Conservation (phyloP, 2,113 vertebrate species). For the Pyrgilauda ruficollis region DNA sequence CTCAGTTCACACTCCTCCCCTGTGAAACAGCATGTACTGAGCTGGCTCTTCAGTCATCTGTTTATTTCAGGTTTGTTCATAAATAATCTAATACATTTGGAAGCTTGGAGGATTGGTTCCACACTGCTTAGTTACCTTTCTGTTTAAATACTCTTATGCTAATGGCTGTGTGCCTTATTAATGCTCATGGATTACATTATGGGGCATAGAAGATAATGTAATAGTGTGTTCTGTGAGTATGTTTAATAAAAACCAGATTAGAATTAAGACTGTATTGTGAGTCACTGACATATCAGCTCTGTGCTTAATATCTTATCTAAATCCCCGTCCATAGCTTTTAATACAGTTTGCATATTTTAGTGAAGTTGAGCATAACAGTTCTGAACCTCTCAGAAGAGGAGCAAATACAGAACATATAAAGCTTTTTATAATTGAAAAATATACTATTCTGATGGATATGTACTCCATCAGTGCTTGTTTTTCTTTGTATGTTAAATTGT, state of each 20-base stretch:
- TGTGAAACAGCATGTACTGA: not conserved
- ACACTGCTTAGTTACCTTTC: not conserved
- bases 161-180: not conserved
- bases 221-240: not conserved
- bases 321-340: not conserved
- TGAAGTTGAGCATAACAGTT: not conserved
- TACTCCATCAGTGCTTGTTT: not conserved
- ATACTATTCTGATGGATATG: not conserved
- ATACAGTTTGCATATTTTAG: not conserved
- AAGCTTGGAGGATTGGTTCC: not conserved
- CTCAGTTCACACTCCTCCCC: not conserved
- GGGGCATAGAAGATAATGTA: not conserved
- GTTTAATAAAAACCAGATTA: slow-evolving; percentile 17
- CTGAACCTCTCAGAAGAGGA: not conserved
- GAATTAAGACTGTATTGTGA: not conserved
- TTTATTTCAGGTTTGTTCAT: not conserved
- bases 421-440: not conserved
- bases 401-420: not conserved
- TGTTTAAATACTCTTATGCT: not conserved
- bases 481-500: not conserved
- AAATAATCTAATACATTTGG: not conserved
- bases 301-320: not conserved
- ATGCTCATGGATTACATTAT: not conserved
- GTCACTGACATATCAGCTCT: not conserved
- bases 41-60: not conserved